Evolutionary conservation across 2,113 vertebrate genomes (phyloP), one percentile per base, ranked within the genome.

Genomic region (Microtus oregoni): DNA sequence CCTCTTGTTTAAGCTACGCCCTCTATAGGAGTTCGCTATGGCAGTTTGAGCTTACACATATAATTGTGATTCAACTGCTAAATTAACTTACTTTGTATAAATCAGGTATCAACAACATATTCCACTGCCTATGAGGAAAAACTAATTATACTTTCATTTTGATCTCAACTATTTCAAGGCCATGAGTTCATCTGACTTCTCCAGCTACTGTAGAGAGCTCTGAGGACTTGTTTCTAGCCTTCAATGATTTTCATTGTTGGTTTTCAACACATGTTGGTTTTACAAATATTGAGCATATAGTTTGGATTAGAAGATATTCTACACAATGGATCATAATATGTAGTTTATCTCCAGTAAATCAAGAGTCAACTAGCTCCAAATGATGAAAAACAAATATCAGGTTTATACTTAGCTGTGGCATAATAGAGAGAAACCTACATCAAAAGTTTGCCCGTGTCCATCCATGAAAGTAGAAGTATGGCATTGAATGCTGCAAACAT

Each of bases 281-380:
- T 9, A 86, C 13, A 91, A 94, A 91, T 88, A 63, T 91, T 89
- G 38, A 96, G 6, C 32, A 79, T 15, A 79, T n/a, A 83, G 50
- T 94, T 94, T 94, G 35, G 14, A 72, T 85, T 65, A 94, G 75
- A 96, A 78, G 8, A 1, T 92, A 79, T 7, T 68, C 0, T 32
- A 90, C n/a, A 7, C 20, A 79, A 52, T 83, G 52, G n/a, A 10
- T 89, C 47, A 76, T 79, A 6, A 47, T 89, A 32, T 41, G 24
- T 11, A 76, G 78, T 50, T 90, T 95, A n/a, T 93, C 72, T 47
- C 12, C n/a, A 86, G 65, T 86, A 95, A 41, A 78, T 61, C 17
- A 35, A 68, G 61, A 86, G 12, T 78, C 75, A 52, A 52, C 20
- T 78, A 86, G 95, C 79, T 70, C 22, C 50, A 94, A 91, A 7